Conservation (phyloP, 2,113 vertebrate species). For the Rynchops niger region DNA sequence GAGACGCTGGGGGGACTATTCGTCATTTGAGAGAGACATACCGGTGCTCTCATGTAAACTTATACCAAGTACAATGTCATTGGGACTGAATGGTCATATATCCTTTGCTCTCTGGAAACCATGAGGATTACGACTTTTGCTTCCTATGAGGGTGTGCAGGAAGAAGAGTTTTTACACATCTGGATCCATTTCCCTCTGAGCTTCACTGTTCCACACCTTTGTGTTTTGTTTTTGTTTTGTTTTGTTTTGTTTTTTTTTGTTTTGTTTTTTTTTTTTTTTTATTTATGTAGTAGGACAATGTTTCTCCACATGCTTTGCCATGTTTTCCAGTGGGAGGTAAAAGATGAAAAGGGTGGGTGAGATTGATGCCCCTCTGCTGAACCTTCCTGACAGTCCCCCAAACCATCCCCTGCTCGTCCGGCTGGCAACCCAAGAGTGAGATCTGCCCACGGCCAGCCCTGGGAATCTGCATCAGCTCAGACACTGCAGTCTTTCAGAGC, state of each 20-base stretch:
- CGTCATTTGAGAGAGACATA: not conserved
- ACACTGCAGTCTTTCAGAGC: not conserved
- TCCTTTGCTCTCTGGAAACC: not conserved
- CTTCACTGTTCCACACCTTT: not conserved
- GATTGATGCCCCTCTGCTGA: not conserved
- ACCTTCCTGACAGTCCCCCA: not conserved
- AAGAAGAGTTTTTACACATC: not conserved
- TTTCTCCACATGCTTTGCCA: not conserved
- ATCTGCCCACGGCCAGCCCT: not conserved
- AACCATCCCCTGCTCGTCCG: rapidly evolving
- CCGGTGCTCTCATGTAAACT: not conserved
- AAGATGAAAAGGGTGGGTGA: not conserved
- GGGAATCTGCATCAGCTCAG: not conserved
- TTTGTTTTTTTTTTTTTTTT: too few species aligned
- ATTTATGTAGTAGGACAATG: not conserved
- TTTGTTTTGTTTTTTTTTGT: too few species aligned
- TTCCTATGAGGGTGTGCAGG: not conserved
- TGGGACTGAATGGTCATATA: not conserved
- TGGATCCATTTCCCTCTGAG: not conserved
- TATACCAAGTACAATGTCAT: rapidly evolving
- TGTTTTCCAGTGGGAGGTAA: not conserved
- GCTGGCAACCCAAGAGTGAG: not conserved
- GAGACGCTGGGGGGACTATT: not conserved
- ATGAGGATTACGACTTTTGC: rapidly evolving
- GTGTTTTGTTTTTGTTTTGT: too few species aligned